Evolutionary conservation across 2,797 vertebrate genomes (phyloP).

Genomic region (Pelobates cultripes): DNA sequence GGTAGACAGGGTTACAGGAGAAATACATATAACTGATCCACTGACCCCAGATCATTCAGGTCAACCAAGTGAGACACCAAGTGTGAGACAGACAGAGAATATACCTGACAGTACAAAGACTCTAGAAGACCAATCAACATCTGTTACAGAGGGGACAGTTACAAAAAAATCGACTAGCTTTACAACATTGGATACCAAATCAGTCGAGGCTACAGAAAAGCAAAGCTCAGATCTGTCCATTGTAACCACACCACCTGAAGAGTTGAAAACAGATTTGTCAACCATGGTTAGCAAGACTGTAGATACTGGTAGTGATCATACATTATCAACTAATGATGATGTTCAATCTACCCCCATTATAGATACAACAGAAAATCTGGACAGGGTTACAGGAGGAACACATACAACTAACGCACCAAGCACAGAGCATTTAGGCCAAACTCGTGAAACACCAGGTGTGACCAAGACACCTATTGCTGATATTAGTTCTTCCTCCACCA

Average conservation of each 20-base stretch:
- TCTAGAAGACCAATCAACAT: not conserved
- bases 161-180: not conserved
- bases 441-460: not conserved
- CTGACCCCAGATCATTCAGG: not conserved
- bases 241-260: too few species aligned
- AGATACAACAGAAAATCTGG: not conserved
- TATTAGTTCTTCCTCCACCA: too few species aligned
- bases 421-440: not conserved
- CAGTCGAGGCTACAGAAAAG: not conserved
- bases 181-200: not conserved
- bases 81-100: not conserved
- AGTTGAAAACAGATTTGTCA: too few species aligned
- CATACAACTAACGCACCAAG: not conserved
- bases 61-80: not conserved
- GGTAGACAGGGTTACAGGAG: slow-evolving; percentile 8
- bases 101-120: not conserved
- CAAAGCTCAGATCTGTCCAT: not conserved
- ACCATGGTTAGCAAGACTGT: too few species aligned
- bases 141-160: too few species aligned
- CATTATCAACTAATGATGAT: too few species aligned
- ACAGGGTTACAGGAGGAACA: slow-evolving; percentile 27
- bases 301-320: too few species aligned
- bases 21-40: slow-evolving; percentile 19
- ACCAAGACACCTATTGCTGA: not conserved
- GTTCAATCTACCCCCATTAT: not conserved